Evolutionary conservation across 2,113 vertebrate species (phyloP), one percentile per base, ranked within the genome.

Genomic region (Anolis sagrei): DNA sequence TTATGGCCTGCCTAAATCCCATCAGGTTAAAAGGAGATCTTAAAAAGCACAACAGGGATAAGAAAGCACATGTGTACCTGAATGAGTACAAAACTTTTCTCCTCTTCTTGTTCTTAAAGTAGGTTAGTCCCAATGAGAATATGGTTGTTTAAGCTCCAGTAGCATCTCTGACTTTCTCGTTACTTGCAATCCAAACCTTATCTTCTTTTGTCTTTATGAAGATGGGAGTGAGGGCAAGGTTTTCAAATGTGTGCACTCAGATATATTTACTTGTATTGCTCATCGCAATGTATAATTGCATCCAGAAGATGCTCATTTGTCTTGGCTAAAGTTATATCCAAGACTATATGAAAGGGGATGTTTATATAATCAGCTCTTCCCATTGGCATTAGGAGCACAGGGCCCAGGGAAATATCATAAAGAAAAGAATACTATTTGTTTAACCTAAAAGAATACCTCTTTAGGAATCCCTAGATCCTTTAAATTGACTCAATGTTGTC

Each of bases 121-220:
- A 86, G 84, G 70, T 86, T 86, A 80, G 58, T 75, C 58, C 84
- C 78, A 66, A 75, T 27, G 70, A 74, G 70, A 75, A 49, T 51
- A 66, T 66, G 58, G n/a, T 80, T 80, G 39, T 64, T 73, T 86
- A 74, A 74, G 54, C 44, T 34, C 77, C 11, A 21, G 39, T 13
- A 49, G 51, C 68, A 11, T 64, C 39, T 34, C 61, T 73, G 68
- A 80, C 10, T n/a, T 49, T 69, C 58, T 64, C 75, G 58, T 66
- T 39, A 58, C 32, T 49, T 75, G n/a, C 70, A 29, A 75, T n/a
- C 54, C n/a, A 44, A 64, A 14, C 27, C 5, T 80, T 8, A 39
- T 54, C 68, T 86, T 49, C 39, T 58, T 58, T 18, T 2, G 3
- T 4, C 3, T n/a, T 34, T 61, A 19, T 72, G 51, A 58, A 79